These are phyloP conservation scores for Isichthys henryi DNA, from an alignment of 2,113 vertebrate genomes.

Conservation along the genomic window DNA sequence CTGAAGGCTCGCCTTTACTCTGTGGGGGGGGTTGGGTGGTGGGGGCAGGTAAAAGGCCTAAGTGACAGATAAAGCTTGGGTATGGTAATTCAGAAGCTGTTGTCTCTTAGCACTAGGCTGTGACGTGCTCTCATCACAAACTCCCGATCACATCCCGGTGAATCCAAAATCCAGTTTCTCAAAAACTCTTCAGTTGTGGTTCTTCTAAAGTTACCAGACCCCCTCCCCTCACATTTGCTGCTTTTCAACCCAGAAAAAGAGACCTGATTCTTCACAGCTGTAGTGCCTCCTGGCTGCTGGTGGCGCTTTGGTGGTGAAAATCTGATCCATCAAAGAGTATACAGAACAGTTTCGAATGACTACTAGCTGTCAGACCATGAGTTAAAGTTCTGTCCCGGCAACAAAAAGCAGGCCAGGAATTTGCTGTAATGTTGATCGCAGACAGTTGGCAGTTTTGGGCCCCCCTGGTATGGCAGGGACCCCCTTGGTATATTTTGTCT, in stretches of 20 bases:
- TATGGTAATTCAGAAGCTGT: not conserved
- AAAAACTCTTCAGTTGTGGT: not conserved
- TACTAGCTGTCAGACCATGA: not conserved
- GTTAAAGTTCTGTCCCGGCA: not conserved
- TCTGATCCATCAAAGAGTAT: not conserved
- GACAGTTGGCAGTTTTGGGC: not conserved
- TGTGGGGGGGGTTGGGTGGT: not conserved
- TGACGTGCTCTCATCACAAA: not conserved
- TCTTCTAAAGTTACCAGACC: not conserved
- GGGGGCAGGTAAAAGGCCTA: not conserved
- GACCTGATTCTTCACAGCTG: not conserved
- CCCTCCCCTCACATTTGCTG: not conserved
- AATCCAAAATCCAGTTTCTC: not conserved
- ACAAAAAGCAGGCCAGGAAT: not conserved
- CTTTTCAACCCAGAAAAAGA: not conserved
- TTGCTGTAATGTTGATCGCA: not conserved
- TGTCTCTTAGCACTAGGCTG: not conserved
- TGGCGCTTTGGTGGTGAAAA: not conserved
- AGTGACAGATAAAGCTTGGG: not conserved
- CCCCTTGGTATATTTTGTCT: not conserved
- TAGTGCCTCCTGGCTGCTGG: not conserved
- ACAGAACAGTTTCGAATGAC: not conserved
- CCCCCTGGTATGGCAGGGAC: not conserved
- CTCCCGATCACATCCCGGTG: not conserved
- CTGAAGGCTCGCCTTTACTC: not conserved